A percentile compares a stretch with the other conserved stretches of the same genome.
Evolutionary conservation across 2,113 vertebrate genomes (phyloP).

Genomic region (Eidolon helvum): DNA sequence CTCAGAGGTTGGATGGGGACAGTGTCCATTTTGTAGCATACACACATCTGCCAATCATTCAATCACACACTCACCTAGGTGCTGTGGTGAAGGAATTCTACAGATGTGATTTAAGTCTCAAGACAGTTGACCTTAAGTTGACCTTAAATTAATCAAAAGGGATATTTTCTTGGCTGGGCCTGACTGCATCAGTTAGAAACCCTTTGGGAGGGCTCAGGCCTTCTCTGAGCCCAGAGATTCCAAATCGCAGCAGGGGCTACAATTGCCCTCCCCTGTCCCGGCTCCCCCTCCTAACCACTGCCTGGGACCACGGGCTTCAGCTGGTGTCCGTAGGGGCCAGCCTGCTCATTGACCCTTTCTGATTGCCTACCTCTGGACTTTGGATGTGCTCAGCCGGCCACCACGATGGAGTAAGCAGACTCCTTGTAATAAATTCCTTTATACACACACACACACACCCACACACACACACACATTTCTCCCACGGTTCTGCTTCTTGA

Average conservation of each 20-base stretch:
- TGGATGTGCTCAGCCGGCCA: background rate
- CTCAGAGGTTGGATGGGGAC: background rate
- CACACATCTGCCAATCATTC: background rate
- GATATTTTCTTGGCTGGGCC: background rate
- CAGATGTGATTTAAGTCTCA: background rate
- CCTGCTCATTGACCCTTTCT: background rate
- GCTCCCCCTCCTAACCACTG: fast-evolving
- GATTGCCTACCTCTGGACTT: background rate
- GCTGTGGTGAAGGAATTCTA: background rate
- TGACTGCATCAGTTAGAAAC: background rate
- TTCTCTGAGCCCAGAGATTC: background rate
- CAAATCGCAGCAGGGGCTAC: background rate
- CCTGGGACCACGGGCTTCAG: background rate
- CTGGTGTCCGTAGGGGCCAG: background rate
- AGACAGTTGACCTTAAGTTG: background rate
- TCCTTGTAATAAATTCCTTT: background rate
- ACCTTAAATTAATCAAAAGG: background rate
- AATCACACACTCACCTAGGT: no score
- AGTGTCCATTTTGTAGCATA: background rate
- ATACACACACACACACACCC: no score
- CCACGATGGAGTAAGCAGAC: background rate
- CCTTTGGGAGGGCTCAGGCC: background rate
- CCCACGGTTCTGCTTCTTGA: background rate
- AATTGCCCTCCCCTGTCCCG: background rate
- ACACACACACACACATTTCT: background rate